A percentile compares a stretch with the other conserved stretches of the same genome.
Evolutionary conservation across 2,797 vertebrate species (phyloP).

Genomic region (Ataeniobius toweri): DNA sequence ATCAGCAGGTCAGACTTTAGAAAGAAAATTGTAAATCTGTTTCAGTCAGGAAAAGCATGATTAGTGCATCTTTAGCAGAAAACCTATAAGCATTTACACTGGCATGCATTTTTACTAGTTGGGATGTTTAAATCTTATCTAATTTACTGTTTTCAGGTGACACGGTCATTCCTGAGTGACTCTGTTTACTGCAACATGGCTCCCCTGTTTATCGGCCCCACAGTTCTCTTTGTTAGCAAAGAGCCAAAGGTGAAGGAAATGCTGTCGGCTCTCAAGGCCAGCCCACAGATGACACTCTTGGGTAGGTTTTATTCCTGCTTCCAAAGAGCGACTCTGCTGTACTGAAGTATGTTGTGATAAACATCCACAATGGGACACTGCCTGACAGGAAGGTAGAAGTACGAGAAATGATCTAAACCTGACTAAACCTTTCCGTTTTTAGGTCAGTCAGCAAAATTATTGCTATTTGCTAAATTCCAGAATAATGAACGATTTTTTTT

Average conservation of each 20-base stretch:
- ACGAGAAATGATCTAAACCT: background rate
- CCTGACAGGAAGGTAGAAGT: background rate
- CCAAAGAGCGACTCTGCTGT: background rate
- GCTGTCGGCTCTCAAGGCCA: conserved; percentile 78
- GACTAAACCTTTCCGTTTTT: background rate
- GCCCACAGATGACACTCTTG: conserved; percentile 85
- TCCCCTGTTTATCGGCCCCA: conserved; percentile 87
- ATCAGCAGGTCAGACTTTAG: background rate
- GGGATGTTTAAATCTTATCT: background rate
- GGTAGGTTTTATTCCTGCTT: conserved; percentile 72
- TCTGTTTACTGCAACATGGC: conserved; percentile 82
- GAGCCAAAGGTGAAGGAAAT: conserved; percentile 88
- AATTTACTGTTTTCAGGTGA: conserved; percentile 72
- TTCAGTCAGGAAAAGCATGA: background rate
- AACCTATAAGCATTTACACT: no score
- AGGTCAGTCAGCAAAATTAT: background rate
- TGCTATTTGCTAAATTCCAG: background rate
- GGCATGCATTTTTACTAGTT: background rate
- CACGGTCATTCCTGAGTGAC: conserved; percentile 77
- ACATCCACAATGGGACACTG: background rate
- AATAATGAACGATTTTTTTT: background rate
- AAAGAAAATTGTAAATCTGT: background rate
- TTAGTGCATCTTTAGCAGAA: no score
- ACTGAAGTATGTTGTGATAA: background rate
- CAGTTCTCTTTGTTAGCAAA: conserved; percentile 85